These are phyloP conservation scores for Albula goreensis DNA, from an alignment of 2,113 vertebrate genomes.

Conservation along the genomic window DNA sequence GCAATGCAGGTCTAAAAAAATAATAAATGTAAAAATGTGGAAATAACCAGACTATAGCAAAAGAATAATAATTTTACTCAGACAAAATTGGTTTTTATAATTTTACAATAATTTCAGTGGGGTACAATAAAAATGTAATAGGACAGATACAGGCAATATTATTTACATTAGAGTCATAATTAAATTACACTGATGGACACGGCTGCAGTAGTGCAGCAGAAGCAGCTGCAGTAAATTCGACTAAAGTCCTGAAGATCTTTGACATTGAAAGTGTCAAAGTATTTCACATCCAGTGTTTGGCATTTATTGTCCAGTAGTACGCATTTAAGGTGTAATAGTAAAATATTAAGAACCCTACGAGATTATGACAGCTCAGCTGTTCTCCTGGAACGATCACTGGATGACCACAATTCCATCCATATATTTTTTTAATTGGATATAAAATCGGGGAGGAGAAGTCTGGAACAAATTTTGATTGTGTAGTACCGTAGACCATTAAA, in stretches of 20 bases:
- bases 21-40: background rate
- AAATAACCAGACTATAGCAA: background rate
- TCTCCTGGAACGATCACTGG: background rate
- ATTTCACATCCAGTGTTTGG: background rate
- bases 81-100: background rate
- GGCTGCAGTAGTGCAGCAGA: background rate
- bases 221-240: background rate
- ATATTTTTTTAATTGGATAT: background rate
- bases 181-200: background rate
- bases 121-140: background rate
- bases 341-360: background rate
- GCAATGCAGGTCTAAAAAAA: background rate
- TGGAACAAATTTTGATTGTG: too few relatives aligned
- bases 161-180: background rate
- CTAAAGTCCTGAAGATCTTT: background rate
- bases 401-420: too few relatives aligned
- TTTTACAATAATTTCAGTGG: too few relatives aligned
- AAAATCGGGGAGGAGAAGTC: background rate
- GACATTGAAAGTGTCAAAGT: background rate
- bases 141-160: background rate
- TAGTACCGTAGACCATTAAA: too few relatives aligned
- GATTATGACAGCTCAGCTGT: background rate
- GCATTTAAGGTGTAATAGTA: background rate
- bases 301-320: background rate
- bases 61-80: background rate